Evolutionary conservation across 2,888 invertebrate genomes (phyloP).

Genomic region (Lagria hirta): DNA sequence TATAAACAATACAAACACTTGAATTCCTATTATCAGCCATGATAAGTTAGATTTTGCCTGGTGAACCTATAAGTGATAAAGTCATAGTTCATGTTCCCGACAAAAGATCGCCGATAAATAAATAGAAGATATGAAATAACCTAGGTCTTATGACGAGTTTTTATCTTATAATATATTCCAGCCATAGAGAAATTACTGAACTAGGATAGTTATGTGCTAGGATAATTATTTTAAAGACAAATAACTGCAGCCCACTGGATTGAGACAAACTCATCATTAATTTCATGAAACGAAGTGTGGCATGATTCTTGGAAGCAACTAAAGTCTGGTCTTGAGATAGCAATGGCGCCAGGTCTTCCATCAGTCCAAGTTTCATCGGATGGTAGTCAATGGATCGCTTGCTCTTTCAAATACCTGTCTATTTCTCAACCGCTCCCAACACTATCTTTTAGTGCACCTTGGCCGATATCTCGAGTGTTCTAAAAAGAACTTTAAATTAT

Average conservation of each 20-base stretch:
- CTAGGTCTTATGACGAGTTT: too few species aligned
- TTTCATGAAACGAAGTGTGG: slow-evolving; percentile 29
- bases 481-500: slow-evolving; percentile 13
- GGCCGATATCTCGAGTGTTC: slow-evolving; percentile 19
- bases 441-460: slow-evolving; percentile 17
- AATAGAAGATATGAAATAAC: too few species aligned
- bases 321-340: slow-evolving; percentile 43
- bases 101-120: too few species aligned
- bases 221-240: slow-evolving; percentile 24
- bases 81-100: too few species aligned
- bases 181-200: too few species aligned
- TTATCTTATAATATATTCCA: not conserved
- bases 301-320: slow-evolving; percentile 32
- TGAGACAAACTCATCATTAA: slow-evolving; percentile 31
- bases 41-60: too few species aligned
- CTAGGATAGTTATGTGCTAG: slow-evolving; percentile 8
- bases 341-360: slow-evolving; percentile 47
- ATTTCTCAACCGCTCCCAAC: slow-evolving; percentile 10
- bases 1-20: too few species aligned
- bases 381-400: slow-evolving; percentile 44
- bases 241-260: slow-evolving; percentile 31
- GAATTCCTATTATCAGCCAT: too few species aligned
- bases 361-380: slow-evolving; percentile 47
- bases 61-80: too few species aligned
- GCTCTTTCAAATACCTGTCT: slow-evolving; percentile 30